These are phyloP conservation scores for Fabriciana adippe DNA, from an alignment of 2,888 invertebrate genomes.

Conservation along the genomic window DNA sequence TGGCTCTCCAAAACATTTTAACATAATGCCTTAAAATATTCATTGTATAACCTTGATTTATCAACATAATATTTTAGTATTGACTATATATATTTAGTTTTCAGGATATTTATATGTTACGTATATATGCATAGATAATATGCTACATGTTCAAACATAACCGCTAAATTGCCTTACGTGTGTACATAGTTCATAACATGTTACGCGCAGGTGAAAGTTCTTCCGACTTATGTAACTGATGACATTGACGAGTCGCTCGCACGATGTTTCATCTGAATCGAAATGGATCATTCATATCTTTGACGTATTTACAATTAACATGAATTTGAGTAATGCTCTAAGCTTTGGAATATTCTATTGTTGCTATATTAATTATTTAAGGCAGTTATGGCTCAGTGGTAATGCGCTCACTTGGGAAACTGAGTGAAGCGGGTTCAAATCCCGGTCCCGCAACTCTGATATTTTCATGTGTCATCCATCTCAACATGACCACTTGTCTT, in stretches of 20 bases:
- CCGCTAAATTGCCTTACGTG: slow-evolving; percentile 25
- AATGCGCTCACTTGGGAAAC: too few species aligned
- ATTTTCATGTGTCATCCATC: too few species aligned
- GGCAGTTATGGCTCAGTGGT: too few species aligned
- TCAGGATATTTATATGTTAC: neutral
- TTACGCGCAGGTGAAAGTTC: slow-evolving; percentile 45
- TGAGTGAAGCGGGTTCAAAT: too few species aligned
- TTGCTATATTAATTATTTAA: too few species aligned
- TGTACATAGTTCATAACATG: slow-evolving; percentile 29
- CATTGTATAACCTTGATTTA: too few species aligned
- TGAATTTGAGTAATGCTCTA: neutral
- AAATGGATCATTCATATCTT: slow-evolving; percentile 3
- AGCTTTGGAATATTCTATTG: too few species aligned
- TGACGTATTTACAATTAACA: neutral
- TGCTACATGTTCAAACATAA: slow-evolving; percentile 25
- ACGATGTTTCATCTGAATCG: slow-evolving; percentile 13
- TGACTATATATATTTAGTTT: neutral
- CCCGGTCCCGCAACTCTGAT: too few species aligned
- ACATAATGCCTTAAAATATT: too few species aligned
- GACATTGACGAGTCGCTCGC: slow-evolving; percentile 40
- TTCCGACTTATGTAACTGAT: slow-evolving; percentile 44
- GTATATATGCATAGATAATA: neutral
- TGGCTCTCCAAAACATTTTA: too few species aligned
- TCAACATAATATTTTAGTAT: too few species aligned
- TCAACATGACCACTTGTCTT: too few species aligned